phyloP scores from a whole-genome alignment of 1,140 invertebrate genomes.

The Belonocnema kinseyi region DNA sequence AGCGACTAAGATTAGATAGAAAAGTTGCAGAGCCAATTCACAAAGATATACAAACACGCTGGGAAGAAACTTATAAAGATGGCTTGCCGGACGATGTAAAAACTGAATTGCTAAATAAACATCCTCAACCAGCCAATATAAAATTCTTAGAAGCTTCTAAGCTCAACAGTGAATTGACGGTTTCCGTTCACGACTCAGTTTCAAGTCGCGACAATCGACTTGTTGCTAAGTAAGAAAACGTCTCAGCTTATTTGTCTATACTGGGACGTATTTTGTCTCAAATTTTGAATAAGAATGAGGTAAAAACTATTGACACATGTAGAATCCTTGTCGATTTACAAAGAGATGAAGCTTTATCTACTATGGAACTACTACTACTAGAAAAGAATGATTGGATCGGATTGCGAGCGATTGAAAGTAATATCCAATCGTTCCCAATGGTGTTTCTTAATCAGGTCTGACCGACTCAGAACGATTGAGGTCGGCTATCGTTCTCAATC shows the following conservation, averaged over 20 bases:
- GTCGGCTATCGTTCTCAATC: too few species aligned
- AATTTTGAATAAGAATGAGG: slow-evolving; percentile 1
- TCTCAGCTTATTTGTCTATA: slow-evolving; percentile 15
- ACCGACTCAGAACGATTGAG: too few species aligned
- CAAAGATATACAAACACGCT: slow-evolving; percentile 12
- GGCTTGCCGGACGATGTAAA: slow-evolving; percentile 39
- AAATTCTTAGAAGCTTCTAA: slow-evolving; percentile 27
- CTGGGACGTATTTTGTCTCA: slow-evolving; percentile 30
- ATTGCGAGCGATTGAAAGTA: too few species aligned
- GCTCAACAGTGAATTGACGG: slow-evolving; percentile 41
- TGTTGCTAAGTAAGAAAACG: slow-evolving; percentile 33
- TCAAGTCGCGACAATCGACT: slow-evolving; percentile 35
- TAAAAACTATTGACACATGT: slow-evolving; percentile 19
- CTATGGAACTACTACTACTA: too few species aligned
- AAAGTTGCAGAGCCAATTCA: background rate
- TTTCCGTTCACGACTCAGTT: slow-evolving; percentile 8
- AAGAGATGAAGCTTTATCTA: slow-evolving; percentile 34
- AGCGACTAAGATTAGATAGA: background rate
- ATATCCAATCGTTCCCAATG: too few species aligned
- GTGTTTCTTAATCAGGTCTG: too few species aligned
- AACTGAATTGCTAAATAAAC: slow-evolving; percentile 29
- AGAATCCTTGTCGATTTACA: slow-evolving; percentile 29
- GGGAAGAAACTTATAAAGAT: slow-evolving; percentile 31
- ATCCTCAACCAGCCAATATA: slow-evolving; percentile 36
- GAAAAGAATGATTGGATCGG: too few species aligned